Percentiles rank a stretch among this genome's conserved stretches.
phyloP scores from a whole-genome alignment of 2,113 vertebrate species.

The Myotis brandtii region DNA sequence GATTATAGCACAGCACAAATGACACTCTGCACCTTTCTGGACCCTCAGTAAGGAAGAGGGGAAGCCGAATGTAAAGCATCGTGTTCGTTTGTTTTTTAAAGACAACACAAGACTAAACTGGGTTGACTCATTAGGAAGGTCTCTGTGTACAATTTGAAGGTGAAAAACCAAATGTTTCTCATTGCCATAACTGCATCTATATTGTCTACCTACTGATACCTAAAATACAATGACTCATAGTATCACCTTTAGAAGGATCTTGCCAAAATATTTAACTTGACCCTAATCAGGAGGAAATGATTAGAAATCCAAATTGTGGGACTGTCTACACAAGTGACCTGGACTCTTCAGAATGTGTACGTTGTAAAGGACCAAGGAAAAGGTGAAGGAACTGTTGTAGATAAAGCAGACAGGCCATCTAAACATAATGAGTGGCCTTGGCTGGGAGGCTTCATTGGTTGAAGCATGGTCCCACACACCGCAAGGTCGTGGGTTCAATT shows the following conservation, averaged over 20 bases:
- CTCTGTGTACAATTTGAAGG: not conserved
- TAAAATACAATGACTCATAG: not conserved
- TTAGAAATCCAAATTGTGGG: not conserved
- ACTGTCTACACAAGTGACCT: not conserved
- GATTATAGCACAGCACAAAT: constrained; percentile 18
- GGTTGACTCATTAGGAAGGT: not conserved
- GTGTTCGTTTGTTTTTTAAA: not conserved
- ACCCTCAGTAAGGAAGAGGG: not conserved
- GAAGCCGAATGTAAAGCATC: not conserved
- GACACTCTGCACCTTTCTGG: constrained; percentile 8
- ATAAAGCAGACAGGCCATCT: not conserved
- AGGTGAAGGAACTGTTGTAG: not conserved
- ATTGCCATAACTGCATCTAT: not conserved
- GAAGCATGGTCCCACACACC: too few species aligned
- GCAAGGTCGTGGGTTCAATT: too few species aligned
- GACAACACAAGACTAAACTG: constrained; percentile 28
- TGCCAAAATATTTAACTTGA: constrained; percentile 19
- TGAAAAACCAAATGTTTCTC: not conserved
- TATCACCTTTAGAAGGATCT: not conserved
- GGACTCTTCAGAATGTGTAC: not conserved
- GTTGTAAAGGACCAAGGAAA: not conserved
- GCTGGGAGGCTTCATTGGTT: too few species aligned
- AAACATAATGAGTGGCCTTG: not conserved
- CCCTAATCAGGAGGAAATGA: not conserved
- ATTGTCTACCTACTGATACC: not conserved